Evolutionary conservation across 2,113 vertebrate genomes (phyloP).

Genomic region (Typhlomys cinereus): DNA sequence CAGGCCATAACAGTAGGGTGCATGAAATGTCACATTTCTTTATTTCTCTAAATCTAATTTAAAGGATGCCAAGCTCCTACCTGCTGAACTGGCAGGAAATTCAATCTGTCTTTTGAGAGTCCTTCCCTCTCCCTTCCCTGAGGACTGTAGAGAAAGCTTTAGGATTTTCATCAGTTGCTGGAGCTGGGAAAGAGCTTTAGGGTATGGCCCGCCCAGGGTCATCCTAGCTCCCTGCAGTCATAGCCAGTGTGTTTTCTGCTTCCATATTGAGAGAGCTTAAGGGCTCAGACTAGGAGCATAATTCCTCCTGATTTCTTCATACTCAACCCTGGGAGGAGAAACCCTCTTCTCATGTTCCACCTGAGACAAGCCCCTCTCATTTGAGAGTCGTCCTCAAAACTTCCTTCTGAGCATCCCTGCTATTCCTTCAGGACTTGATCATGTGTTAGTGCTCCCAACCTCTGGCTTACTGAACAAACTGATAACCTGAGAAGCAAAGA

Average conservation of each 20-base stretch:
- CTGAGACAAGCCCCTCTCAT: neutral
- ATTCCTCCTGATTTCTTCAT: neutral
- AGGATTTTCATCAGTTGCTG: neutral
- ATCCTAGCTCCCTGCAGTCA: neutral
- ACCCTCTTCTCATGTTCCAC: neutral
- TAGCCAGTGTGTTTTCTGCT: neutral
- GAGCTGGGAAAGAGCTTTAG: neutral
- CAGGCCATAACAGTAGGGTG: slow-evolving; percentile 13
- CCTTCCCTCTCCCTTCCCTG: too few species aligned
- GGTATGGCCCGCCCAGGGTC: neutral
- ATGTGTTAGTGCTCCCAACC: too few species aligned
- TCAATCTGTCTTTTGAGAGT: slow-evolving; percentile 23
- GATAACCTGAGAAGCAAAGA: neutral
- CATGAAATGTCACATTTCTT: slow-evolving; percentile 59
- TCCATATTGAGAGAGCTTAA: neutral
- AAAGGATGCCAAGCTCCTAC: slow-evolving; percentile 25
- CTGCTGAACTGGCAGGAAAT: slow-evolving; percentile 56
- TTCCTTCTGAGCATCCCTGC: neutral
- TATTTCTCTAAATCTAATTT: slow-evolving; percentile 65
- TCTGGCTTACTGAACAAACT: neutral
- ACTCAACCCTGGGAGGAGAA: neutral
- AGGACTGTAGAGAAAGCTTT: neutral
- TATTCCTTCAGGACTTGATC: neutral
- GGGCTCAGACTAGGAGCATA: neutral
- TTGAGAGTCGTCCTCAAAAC: neutral